Evolutionary conservation across 2,113 vertebrate species (phyloP).

Genomic region (Natator depressus): DNA sequence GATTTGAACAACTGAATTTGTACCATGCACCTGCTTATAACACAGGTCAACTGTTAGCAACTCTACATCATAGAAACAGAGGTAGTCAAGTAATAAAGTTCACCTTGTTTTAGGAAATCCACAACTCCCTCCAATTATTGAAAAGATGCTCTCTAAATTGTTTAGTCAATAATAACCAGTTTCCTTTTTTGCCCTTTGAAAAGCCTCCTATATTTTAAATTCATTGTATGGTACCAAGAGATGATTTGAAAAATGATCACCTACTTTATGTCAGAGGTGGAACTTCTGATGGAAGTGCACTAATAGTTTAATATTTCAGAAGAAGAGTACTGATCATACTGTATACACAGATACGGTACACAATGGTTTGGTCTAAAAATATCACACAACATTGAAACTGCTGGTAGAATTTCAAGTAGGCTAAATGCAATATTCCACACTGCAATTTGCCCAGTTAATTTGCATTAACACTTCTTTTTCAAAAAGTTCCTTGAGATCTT

Average conservation of each 20-base stretch:
- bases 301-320: neutral
- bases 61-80: neutral
- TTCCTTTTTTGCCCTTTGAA: neutral
- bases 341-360: neutral
- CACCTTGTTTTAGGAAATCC: neutral
- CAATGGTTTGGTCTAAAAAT: neutral
- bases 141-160: neutral
- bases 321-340: neutral
- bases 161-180: neutral
- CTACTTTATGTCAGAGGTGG: neutral
- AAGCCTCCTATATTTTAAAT: neutral
- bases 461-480: neutral
- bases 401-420: slow-evolving; percentile 1
- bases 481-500: neutral
- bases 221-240: neutral
- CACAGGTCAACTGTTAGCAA: neutral
- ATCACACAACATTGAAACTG: rapidly evolving
- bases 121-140: rapidly evolving
- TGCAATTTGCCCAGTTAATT: neutral
- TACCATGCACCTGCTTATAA: neutral
- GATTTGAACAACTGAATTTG: neutral
- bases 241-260: neutral
- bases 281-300: neutral
- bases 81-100: neutral
- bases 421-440: neutral